Evolutionary conservation across 2,113 vertebrate genomes (phyloP).

Genomic region (Cyanoderma ruficeps): DNA sequence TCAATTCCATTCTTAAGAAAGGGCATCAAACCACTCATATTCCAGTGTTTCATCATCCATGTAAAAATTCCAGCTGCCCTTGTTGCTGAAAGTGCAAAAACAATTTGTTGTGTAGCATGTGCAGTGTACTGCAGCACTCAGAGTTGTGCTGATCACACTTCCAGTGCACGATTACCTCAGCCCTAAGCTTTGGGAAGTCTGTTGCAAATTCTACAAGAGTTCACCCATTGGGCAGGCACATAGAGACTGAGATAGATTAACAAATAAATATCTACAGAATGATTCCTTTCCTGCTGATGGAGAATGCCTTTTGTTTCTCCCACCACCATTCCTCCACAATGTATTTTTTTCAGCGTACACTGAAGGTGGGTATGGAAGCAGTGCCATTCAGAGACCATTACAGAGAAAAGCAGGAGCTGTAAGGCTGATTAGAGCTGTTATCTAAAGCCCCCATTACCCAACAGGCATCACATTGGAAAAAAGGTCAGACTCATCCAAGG

Average conservation of each 20-base stretch:
- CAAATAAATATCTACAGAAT: neutral
- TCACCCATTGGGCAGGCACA: neutral
- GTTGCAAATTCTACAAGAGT: neutral
- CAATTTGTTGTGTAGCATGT: neutral
- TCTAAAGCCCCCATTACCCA: neutral
- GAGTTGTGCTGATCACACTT: neutral
- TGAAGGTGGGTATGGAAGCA: neutral
- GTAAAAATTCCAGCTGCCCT: neutral
- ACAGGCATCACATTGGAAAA: neutral
- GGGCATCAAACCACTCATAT: neutral
- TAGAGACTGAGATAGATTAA: neutral
- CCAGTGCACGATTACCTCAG: neutral
- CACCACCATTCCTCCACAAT: neutral
- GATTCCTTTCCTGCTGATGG: neutral
- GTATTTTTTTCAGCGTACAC: neutral
- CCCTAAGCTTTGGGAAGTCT: neutral
- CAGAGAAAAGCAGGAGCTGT: neutral
- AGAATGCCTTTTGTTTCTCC: neutral
- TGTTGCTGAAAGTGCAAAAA: neutral
- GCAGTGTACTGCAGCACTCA: neutral
- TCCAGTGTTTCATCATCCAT: fast-evolving
- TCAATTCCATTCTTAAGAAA: neutral
- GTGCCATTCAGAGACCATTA: neutral
- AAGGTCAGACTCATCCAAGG: neutral
- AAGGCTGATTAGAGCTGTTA: neutral